phyloP scores from a whole-genome alignment of 2,113 vertebrate species.

The Sebastes fasciatus region DNA sequence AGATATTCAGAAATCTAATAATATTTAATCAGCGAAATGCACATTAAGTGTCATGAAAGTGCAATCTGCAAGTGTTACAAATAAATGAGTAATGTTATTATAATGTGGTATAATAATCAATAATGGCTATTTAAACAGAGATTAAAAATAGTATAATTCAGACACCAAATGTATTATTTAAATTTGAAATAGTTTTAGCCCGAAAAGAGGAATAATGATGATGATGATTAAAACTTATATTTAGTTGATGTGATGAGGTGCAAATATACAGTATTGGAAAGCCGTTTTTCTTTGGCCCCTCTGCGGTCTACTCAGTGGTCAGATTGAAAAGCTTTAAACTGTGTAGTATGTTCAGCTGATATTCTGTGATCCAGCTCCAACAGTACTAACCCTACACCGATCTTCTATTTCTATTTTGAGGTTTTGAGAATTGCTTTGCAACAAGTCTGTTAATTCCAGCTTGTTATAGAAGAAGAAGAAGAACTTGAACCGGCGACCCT shows the following conservation, averaged over 20 bases:
- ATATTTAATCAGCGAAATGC: background rate
- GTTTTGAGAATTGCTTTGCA: background rate
- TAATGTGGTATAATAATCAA: background rate
- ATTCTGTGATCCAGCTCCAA: background rate
- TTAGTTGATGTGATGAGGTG: background rate
- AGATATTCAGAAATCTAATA: background rate
- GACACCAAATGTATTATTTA: background rate
- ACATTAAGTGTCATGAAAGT: background rate
- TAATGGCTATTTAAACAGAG: background rate
- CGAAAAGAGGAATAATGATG: background rate
- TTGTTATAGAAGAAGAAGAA: background rate
- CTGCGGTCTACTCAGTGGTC: background rate
- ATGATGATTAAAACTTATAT: background rate
- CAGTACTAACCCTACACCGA: background rate
- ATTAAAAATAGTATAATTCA: background rate
- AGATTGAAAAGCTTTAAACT: background rate
- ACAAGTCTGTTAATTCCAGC: background rate
- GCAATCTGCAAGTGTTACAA: background rate
- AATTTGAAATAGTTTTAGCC: background rate
- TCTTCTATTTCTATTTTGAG: background rate
- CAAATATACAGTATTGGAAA: background rate
- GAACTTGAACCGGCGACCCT: no score
- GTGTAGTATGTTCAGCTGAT: background rate
- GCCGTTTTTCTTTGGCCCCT: background rate
- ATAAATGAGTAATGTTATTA: background rate